Conservation (phyloP, 2,888 invertebrate species). For the Chirona hameri region DNA sequence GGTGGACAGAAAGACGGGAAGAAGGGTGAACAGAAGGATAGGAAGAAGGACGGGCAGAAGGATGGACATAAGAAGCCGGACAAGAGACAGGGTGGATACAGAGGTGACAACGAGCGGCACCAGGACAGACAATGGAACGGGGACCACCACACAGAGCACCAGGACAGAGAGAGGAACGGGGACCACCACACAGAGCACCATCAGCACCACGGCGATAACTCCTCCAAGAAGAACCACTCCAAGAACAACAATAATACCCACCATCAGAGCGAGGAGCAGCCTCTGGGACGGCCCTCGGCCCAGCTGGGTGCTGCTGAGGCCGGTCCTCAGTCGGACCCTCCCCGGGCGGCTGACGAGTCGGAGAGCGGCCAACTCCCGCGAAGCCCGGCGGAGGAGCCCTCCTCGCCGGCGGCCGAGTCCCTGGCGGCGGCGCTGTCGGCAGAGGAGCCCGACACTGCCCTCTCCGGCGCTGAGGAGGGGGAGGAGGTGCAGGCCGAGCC, state of each 20-base stretch:
- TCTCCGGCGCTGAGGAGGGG: neutral
- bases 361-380: neutral
- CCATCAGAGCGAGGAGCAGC: neutral
- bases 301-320: neutral
- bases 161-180: neutral
- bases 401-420: neutral
- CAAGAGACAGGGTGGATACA: too few species aligned
- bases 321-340: too few species aligned
- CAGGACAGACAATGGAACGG: neutral
- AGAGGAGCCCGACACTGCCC: slow-evolving; percentile 25
- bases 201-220: neutral
- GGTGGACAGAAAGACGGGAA: too few species aligned
- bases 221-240: neutral
- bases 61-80: too few species aligned
- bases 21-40: too few species aligned
- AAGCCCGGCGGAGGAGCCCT: neutral
- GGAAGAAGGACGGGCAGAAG: too few species aligned
- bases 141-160: neutral
- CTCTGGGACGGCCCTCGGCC: neutral
- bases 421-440: neutral
- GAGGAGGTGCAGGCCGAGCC: neutral
- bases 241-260: neutral
- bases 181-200: neutral
- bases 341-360: neutral
- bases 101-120: too few species aligned